A percentile compares a stretch with the other conserved stretches of the same genome.
These are phyloP conservation scores for Cydia strobilella DNA, from an alignment of 1,140 invertebrate genomes.

Conservation along the genomic window DNA sequence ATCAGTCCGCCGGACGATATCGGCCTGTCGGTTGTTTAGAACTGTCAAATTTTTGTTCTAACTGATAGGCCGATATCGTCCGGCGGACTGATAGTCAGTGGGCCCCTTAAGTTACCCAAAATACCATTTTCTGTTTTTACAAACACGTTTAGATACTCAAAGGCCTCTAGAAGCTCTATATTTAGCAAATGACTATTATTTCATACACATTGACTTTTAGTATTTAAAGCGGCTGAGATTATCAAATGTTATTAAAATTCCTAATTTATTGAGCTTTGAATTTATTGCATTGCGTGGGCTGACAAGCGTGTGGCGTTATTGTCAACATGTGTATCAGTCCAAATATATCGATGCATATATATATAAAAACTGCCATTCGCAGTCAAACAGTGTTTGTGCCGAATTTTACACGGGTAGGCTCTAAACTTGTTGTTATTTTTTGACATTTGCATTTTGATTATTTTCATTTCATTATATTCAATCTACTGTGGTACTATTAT, in stretches of 20 bases:
- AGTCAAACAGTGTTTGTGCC: neutral
- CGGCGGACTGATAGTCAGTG: no score
- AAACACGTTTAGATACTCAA: neutral
- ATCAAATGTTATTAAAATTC: neutral
- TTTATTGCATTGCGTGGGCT: slow-evolving; percentile 17
- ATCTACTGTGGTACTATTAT: no score
- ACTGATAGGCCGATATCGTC: no score
- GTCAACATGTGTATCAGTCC: neutral
- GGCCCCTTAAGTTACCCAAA: no score
- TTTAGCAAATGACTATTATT: neutral
- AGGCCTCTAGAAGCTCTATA: neutral
- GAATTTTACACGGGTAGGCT: neutral
- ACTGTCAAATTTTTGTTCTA: no score
- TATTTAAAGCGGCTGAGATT: neutral
- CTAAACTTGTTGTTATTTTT: no score
- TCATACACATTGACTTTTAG: neutral
- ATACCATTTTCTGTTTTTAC: neutral
- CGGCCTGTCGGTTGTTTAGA: no score
- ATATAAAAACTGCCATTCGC: neutral
- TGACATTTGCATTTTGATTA: no score
- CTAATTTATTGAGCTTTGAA: slow-evolving; percentile 9
- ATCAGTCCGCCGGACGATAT: no score
- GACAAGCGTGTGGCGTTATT: slow-evolving; percentile 11
- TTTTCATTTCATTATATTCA: no score
- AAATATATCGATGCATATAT: neutral